Evolutionary conservation across 1,140 invertebrate species (phyloP).

Genomic region (Euwallacea fornicatus): DNA sequence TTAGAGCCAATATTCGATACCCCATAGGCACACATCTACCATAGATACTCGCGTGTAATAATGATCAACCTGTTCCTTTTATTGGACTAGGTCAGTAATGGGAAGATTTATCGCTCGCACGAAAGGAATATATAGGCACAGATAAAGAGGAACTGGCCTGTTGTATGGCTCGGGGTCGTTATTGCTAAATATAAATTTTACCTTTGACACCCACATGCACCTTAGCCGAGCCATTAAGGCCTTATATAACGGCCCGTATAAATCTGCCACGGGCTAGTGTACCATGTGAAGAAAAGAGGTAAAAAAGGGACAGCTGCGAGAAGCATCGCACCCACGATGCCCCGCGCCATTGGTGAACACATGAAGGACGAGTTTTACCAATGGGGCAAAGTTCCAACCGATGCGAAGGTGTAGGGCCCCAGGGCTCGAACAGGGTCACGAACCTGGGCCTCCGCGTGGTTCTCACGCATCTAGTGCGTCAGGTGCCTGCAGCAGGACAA

Average conservation of each 20-base stretch:
- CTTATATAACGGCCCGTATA: slow-evolving; percentile 38
- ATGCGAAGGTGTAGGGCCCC: background rate
- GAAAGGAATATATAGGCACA: slow-evolving; percentile 21
- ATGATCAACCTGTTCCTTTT: slow-evolving; percentile 14
- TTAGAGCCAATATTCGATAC: background rate
- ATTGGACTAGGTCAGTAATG: slow-evolving; percentile 27
- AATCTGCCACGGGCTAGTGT: slow-evolving; percentile 32
- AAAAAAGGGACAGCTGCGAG: slow-evolving; percentile 7
- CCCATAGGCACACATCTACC: too few species aligned
- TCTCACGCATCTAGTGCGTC: background rate
- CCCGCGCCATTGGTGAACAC: background rate
- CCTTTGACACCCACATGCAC: slow-evolving; percentile 34
- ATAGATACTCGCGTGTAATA: background rate
- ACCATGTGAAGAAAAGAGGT: slow-evolving; percentile 23
- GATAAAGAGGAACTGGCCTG: slow-evolving; percentile 22
- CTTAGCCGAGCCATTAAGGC: slow-evolving; percentile 27
- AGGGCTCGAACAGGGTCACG: background rate
- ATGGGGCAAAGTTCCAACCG: background rate
- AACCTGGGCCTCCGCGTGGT: background rate
- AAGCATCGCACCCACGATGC: background rate
- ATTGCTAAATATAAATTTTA: slow-evolving; percentile 34
- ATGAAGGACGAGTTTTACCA: background rate
- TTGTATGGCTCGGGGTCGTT: slow-evolving; percentile 27
- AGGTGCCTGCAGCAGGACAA: background rate
- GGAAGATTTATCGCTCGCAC: slow-evolving; percentile 12